Evolutionary conservation across 1,140 invertebrate genomes (phyloP), one percentile per base, ranked within the genome.

Genomic region (Rhagoletis pomonella): DNA sequence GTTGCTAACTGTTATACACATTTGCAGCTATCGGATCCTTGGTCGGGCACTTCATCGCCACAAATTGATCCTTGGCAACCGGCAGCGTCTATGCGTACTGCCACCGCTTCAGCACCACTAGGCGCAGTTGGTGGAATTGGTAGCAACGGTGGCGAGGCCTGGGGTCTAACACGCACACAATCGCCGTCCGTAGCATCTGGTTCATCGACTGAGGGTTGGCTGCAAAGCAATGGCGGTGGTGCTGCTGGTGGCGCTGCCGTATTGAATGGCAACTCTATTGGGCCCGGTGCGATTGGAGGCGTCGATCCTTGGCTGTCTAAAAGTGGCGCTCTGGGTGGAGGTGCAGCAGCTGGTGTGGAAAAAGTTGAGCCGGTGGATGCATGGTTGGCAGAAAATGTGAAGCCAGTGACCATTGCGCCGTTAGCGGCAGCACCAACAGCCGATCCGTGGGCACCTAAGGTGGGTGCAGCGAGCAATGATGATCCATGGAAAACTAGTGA

Each of bases 41-140:
- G 95, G 95, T 94, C 93, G 42, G 92, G 90, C 87, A 91, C 93
- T 19, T 89, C 92, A 42, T 92, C 93, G 77, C 90, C 93, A 59
- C 90, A 93, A 39, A 89, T 93, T 29, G 95, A 96, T 93, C 95
- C 95, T 50, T 96, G 95, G 95, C 94, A 94, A 87, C 94, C 95
- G 10, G 88, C 88, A 3, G 86, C 73, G 58, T 87, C 89, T 4
- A 89, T 89, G 29, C 89, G 90, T 29, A 87, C 64, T 67, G 64
- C 86, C n/a, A 62, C 60, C 17, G 84, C 81, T 44, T 47, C 6
- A 89, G 91, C 69, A 88, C 91, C n/a, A 65, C 77, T 88, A 39
- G 69, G 85, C 39, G 87, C 89, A 14, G 89, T 92, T 88, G 89
- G 90, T 42, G 88, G 89, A n/a, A 89, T 10, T 69, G 90, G 86